Percentiles rank a stretch among this genome's conserved stretches.
Evolutionary conservation across 23 tunicate genomes (phyloP).

Genomic region (Clavelina lepadiformis): DNA sequence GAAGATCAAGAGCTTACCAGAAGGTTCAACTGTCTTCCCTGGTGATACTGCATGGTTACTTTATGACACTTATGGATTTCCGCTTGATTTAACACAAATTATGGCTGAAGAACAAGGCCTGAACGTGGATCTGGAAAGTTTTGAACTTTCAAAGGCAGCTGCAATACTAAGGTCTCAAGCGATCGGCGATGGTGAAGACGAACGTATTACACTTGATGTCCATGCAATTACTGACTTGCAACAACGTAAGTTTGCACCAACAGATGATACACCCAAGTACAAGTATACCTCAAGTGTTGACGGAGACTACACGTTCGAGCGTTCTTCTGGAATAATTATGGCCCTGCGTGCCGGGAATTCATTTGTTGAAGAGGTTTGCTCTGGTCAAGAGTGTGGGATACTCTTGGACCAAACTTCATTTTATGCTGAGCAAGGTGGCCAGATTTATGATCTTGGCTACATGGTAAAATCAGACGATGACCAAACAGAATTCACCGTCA

Average conservation of each 20-base stretch:
- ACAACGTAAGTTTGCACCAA: constrained; percentile 58
- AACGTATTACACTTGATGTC: constrained; percentile 73
- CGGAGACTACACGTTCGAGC: constrained; percentile 46
- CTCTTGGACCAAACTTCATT: constrained; percentile 79
- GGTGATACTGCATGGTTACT: constrained; percentile 95
- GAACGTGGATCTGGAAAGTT: constrained; percentile 49
- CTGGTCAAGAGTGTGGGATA: constrained; percentile 78
- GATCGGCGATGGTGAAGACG: constrained; percentile 26
- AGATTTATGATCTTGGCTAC: constrained; percentile 84
- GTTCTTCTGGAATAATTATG: constrained; percentile 26
- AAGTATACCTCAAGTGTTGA: constrained; percentile 44
- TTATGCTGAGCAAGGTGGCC: constrained; percentile 99
- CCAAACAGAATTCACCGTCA: constrained; percentile 74
- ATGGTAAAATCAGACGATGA: constrained; percentile 50
- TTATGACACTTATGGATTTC: constrained; percentile 99
- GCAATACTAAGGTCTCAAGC: constrained; percentile 54
- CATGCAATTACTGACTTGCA: constrained; percentile 89
- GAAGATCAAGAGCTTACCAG: constrained; percentile 46
- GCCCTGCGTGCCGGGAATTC: constrained; percentile 49
- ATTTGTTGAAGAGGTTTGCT: constrained; percentile 44
- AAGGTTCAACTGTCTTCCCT: constrained; percentile 54
- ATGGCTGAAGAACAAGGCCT: constrained; percentile 96
- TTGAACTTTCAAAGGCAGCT: constrained; percentile 54
- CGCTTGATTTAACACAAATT: constrained; percentile 78
- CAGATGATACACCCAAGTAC: constrained; percentile 74